Evolutionary conservation across 2,113 vertebrate genomes (phyloP).

Genomic region (Daphoenositta chrysoptera): DNA sequence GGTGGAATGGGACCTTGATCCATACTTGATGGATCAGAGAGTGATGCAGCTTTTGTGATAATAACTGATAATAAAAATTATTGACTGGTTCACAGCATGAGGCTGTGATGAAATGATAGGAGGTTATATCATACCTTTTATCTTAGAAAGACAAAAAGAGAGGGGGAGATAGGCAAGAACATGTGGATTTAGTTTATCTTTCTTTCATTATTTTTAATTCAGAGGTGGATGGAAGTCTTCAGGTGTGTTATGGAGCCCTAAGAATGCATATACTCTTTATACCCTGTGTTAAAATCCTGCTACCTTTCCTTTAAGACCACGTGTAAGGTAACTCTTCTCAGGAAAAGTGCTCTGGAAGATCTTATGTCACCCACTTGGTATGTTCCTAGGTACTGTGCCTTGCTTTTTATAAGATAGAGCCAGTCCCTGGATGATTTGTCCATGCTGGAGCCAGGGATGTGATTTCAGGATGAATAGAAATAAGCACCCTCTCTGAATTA

Average conservation of each 20-base stretch:
- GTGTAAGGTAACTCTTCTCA: neutral
- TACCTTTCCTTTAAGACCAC: neutral
- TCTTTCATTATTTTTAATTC: neutral
- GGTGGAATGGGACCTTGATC: neutral
- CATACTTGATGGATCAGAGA: neutral
- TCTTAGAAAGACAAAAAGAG: neutral
- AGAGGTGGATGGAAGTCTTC: neutral
- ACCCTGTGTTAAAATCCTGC: neutral
- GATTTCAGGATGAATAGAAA: neutral
- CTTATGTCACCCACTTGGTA: neutral
- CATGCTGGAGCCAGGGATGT: neutral
- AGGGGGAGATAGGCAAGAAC: neutral
- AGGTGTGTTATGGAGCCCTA: neutral
- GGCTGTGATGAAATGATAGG: neutral
- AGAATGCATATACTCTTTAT: neutral
- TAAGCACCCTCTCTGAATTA: neutral
- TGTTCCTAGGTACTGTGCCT: neutral
- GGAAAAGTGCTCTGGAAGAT: neutral
- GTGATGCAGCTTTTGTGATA: neutral
- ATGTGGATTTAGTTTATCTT: neutral
- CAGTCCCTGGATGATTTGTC: neutral
- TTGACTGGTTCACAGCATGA: neutral
- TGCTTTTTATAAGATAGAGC: neutral
- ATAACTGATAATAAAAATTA: slow-evolving; percentile 44
- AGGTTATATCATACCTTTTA: neutral